Evolutionary conservation across 2,113 vertebrate species (phyloP).

Genomic region (Coptodon rendalli): DNA sequence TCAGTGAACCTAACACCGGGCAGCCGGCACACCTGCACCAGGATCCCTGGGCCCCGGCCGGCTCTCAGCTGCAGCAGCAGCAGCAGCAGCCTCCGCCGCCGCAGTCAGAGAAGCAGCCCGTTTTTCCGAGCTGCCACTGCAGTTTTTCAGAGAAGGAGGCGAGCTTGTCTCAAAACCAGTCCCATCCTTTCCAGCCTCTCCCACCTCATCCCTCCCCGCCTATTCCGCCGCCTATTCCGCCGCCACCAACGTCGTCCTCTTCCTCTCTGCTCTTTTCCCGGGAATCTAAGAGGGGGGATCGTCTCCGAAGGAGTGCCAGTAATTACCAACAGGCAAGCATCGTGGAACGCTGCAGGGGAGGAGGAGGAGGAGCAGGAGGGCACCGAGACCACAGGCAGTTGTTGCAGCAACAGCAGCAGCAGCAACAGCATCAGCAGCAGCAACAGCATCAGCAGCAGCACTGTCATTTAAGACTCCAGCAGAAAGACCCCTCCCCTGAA

Average conservation of each 20-base stretch:
- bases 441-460: constrained; percentile 57
- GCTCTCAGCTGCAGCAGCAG: constrained; percentile 50
- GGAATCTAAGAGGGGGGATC: constrained; percentile 52
- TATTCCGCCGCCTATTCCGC: constrained; percentile 51
- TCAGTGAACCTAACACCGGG: constrained; percentile 21
- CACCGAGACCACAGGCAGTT: constrained; percentile 67
- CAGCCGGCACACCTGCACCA: constrained; percentile 58
- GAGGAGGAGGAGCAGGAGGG: constrained; percentile 68
- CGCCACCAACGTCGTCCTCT: constrained; percentile 56
- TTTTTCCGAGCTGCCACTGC: constrained; percentile 70
- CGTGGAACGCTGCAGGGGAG: constrained; percentile 68
- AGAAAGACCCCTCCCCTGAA: constrained; percentile 70
- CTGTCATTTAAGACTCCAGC: constrained; percentile 62
- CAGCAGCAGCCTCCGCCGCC: constrained; percentile 41
- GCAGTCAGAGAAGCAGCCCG: constrained; percentile 52
- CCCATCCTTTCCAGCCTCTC: constrained; percentile 42
- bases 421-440: background rate
- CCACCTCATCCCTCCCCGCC: constrained; percentile 69
- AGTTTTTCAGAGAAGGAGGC: constrained; percentile 64
- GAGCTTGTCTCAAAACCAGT: constrained; percentile 53
- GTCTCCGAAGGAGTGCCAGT: constrained; percentile 62
- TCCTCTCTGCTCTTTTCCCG: constrained; percentile 55
- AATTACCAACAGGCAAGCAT: constrained; percentile 67
- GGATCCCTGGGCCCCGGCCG: constrained; percentile 66
- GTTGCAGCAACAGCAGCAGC: constrained; percentile 61